Conservation (phyloP, 2,888 invertebrate genomes). For the Piscicola geometra region DNA sequence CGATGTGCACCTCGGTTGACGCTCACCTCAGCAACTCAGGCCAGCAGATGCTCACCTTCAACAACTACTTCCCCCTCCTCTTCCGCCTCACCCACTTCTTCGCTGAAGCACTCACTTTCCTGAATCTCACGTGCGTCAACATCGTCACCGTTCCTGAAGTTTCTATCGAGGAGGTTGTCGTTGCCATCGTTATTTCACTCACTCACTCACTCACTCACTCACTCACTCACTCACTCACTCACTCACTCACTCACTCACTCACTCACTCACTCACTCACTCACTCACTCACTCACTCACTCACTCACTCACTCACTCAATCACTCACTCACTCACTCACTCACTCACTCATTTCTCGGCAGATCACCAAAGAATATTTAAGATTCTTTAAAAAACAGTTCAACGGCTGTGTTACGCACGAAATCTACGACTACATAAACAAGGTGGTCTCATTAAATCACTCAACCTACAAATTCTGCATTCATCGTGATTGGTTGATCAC, state of each 20-base stretch:
- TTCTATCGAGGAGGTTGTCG: constrained; percentile 11
- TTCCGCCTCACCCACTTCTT: neutral
- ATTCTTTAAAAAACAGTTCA: neutral
- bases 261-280: too few relatives aligned
- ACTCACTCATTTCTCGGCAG: too few relatives aligned
- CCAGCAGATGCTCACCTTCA: neutral
- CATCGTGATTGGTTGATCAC: neutral
- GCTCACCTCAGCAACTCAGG: neutral
- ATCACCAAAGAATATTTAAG: too few relatives aligned
- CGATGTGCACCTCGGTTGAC: neutral
- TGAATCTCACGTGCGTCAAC: constrained; percentile 17
- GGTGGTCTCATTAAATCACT: neutral
- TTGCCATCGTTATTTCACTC: neutral
- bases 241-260: too few relatives aligned
- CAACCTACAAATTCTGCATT: neutral
- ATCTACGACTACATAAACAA: neutral
- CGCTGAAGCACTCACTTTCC: neutral
- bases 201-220: too few relatives aligned
- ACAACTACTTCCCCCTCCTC: neutral
- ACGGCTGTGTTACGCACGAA: neutral
- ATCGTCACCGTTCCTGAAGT: constrained; percentile 2
- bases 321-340: too few relatives aligned
- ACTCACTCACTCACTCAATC: too few relatives aligned
- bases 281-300: too few relatives aligned
- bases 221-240: too few relatives aligned